Evolutionary conservation across 2,797 vertebrate genomes (phyloP), one percentile per base, ranked within the genome.

Genomic region (Pelobates cultripes): DNA sequence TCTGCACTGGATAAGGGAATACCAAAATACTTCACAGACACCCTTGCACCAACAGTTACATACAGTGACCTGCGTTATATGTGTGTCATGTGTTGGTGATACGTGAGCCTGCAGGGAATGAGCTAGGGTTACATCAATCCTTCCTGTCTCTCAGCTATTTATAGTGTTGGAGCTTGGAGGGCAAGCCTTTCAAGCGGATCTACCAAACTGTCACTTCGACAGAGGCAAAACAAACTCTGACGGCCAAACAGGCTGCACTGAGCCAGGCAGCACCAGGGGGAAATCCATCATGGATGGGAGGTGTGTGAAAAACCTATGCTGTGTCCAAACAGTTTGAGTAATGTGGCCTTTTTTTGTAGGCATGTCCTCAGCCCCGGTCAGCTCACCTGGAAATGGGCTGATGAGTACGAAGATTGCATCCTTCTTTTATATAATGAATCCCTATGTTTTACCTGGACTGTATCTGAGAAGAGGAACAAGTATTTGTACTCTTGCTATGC

Each of bases 141-240:
- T 83, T 83, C 81, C 81, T 83, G 81, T 78, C 70, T 83, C 76
- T 47, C 76, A 51, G 57, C 81, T 83, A 83, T 83, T 74, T 74
- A 78, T 83, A 83, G 64, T 42, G 41, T 9, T 9, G 44, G 47
- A 41, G 53, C 60, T 66, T 41, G 68, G 75, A 75, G 47, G 40
- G 61, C 7, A 12, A 68, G 75, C 70, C 73, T 77, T 77, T 43
- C 43, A 60, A 70, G 43, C 75, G 42, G 42, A 64, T 71, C 47
- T 57, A 73, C 60, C 81, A 78, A 55, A 82, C 68, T 82, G 75
- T 82, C 70, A 73, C 74, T 82, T 82, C 55, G 51, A 67, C 17
- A 51, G 64, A 43, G 74, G 70, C 17, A 78, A 43, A 67, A 61
- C 75, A 78, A 47, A 40, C 60, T 3, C 60, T 80, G 71, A 12